These are phyloP conservation scores for Graphium colonna DNA, from an alignment of 2,888 invertebrate genomes.

Conservation along the genomic window DNA sequence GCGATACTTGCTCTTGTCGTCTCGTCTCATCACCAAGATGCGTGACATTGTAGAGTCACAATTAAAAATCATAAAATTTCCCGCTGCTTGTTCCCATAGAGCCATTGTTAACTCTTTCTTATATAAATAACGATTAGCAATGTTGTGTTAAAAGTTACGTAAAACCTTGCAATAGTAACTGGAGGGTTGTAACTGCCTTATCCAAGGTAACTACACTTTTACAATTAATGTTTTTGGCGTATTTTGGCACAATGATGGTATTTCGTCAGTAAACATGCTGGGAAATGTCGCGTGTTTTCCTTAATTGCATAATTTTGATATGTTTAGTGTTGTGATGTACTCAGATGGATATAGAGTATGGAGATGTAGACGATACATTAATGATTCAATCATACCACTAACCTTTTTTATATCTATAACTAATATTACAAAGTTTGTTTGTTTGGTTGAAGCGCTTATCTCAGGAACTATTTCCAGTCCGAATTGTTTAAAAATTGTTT, in stretches of 20 bases:
- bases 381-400: no score
- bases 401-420: no score
- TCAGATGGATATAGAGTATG: no score
- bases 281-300: slow-evolving; percentile 1
- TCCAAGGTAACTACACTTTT: slow-evolving; percentile 1
- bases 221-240: slow-evolving; percentile 10
- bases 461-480: no score
- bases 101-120: slow-evolving; percentile 11
- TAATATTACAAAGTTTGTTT: no score
- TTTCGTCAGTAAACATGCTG: not conserved
- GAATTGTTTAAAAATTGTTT: no score
- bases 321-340: not conserved
- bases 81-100: slow-evolving; percentile 13
- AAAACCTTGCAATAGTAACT: not conserved
- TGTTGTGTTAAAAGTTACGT: slow-evolving; percentile 6
- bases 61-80: slow-evolving; percentile 19
- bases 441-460: no score
- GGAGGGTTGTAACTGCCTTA: slow-evolving; percentile 1
- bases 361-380: no score
- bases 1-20: slow-evolving; percentile 2
- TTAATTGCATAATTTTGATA: slow-evolving; percentile 12
- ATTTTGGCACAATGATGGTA: slow-evolving; percentile 2
- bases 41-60: slow-evolving; percentile 19
- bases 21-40: slow-evolving; percentile 1
- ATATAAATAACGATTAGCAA: slow-evolving; percentile 21